Conservation (phyloP, 2,888 invertebrate species). For the Hyalella azteca region DNA sequence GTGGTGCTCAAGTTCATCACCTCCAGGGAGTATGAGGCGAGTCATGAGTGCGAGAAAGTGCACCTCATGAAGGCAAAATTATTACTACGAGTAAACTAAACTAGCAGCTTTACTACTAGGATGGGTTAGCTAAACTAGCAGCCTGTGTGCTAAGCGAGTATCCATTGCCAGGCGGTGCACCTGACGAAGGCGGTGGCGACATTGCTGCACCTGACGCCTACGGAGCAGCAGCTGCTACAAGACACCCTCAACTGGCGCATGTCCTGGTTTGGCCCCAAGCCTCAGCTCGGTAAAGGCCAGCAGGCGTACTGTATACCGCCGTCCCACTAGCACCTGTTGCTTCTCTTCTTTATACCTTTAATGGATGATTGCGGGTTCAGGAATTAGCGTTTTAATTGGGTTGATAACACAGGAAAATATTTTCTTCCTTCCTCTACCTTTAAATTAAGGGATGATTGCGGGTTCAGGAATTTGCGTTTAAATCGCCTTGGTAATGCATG, state of each 20-base stretch:
- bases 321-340: conserved; percentile 47
- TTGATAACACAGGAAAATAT: too few relatives aligned
- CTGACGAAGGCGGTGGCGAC: conserved; percentile 86
- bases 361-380: background rate
- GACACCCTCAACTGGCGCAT: conserved; percentile 79
- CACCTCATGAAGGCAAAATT: too few relatives aligned
- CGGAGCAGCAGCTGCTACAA: conserved; percentile 83
- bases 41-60: too few relatives aligned
- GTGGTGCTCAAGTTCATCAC: conserved; percentile 72
- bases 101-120: too few relatives aligned
- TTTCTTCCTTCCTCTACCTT: too few relatives aligned
- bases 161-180: conserved; percentile 77
- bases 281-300: conserved; percentile 63
- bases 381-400: too few relatives aligned
- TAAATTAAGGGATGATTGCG: too few relatives aligned
- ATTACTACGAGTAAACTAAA: too few relatives aligned
- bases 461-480: too few relatives aligned
- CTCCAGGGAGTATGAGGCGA: conserved; percentile 73
- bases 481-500: too few relatives aligned
- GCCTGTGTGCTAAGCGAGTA: background rate
- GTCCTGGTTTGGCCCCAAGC: conserved; percentile 74
- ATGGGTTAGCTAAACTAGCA: background rate
- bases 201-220: conserved; percentile 79
- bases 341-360: background rate
- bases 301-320: conserved; percentile 52